These are phyloP conservation scores for Hyphantria cunea DNA, from an alignment of 1,140 invertebrate genomes.

Conservation along the genomic window DNA sequence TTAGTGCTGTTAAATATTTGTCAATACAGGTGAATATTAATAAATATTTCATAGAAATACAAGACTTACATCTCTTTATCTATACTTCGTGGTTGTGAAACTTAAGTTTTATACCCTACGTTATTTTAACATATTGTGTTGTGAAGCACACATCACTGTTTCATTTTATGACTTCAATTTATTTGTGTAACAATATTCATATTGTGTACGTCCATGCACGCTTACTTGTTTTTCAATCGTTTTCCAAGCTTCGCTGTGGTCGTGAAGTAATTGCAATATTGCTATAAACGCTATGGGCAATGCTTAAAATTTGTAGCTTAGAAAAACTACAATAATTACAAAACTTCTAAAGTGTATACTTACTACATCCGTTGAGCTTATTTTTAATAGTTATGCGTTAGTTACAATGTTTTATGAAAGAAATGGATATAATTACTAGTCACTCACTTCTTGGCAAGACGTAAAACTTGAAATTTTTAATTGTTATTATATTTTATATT, in stretches of 20 bases:
- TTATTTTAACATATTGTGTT: constrained; percentile 15
- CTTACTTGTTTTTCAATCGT: constrained; percentile 29
- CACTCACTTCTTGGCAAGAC: no score
- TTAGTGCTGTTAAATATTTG: no score
- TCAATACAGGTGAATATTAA: no score
- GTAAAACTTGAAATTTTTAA: no score
- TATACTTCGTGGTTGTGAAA: no score
- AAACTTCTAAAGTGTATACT: neutral
- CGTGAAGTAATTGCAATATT: constrained; percentile 18
- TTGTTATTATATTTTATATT: no score
- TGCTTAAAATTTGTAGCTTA: constrained; percentile 22
- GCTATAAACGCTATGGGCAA: constrained; percentile 22
- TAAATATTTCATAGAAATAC: no score
- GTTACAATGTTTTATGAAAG: no score
- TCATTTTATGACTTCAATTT: constrained; percentile 12
- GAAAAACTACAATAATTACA: neutral
- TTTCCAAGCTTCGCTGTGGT: constrained; percentile 42
- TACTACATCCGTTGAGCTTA: neutral
- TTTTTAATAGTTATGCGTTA: no score
- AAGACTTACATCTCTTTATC: no score
- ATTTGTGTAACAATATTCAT: constrained; percentile 27
- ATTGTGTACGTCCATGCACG: constrained; percentile 22
- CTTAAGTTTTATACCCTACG: no score
- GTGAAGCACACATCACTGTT: constrained; percentile 18
- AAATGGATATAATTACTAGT: neutral